Evolutionary conservation across 2,797 vertebrate species (phyloP), one percentile per base, ranked within the genome.

Genomic region (Phylloscopus collybita): DNA sequence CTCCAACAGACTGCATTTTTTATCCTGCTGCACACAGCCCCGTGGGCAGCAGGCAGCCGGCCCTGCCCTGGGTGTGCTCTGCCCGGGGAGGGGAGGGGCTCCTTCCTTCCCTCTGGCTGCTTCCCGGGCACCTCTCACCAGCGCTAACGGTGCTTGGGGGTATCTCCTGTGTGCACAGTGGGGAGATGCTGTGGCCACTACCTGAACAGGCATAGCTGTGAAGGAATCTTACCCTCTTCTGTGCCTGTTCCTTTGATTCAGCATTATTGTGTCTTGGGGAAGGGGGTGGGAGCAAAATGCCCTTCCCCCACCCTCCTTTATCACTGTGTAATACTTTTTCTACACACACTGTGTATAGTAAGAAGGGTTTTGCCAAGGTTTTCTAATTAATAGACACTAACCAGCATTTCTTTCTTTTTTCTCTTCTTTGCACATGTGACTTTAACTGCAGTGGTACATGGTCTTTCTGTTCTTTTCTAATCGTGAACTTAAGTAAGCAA

Each of bases 171-270:
- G 45, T 54, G 59, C 25, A 3, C 15, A 2, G 21, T 9, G 54
- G 27, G 60, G 67, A 83, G 69, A 12, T 69, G 81, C 90, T 78
- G 76, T 27, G 64, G 62, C 73, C 7, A 8, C 75, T 79, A 12
- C 81, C 90, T 70, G 45, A 80, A 67, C 65, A 87, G 91, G 25
- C 8, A 3, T 50, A 23, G 90, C 96, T 95, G 92, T 95, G 95
- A 96, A 95, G 89, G 90, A 93, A 86, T 86, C 72, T 83, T 90
- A 89, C 49, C 59, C 94, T 93, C 72, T 84, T 62, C 90, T 93
- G 96, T 97, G 96, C 96, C 96, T 97, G 92, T 95, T 93, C 86
- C 90, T 94, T 86, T 69, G 64, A 88, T 86, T 71, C 80, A 76
- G 53, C 64, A 7, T 93, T 96, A 64, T 65, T 18, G 84, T 94